These are phyloP conservation scores for Piscicola geometra DNA, from an alignment of 2,888 invertebrate species.

Conservation along the genomic window DNA sequence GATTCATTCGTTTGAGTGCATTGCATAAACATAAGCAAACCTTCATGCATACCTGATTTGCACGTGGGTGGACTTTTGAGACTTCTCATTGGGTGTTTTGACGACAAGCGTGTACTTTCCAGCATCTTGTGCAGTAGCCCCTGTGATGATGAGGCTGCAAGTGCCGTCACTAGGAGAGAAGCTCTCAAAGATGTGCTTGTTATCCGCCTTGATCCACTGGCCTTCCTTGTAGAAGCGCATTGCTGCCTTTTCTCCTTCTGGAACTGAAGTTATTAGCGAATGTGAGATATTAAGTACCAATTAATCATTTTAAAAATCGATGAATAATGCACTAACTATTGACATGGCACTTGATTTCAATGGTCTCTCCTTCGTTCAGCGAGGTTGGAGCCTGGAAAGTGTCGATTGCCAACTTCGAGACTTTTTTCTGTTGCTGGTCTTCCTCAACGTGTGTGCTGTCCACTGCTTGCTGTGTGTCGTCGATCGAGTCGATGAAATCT, in stretches of 20 bases:
- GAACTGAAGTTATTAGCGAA: not conserved
- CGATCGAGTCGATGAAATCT: not conserved
- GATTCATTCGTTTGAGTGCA: too few species aligned
- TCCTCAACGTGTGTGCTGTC: too few species aligned
- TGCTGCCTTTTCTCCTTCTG: not conserved
- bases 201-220: conserved; percentile 4
- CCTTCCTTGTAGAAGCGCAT: not conserved
- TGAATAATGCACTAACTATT: conserved; percentile 22
- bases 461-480: too few species aligned
- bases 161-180: not conserved
- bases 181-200: not conserved
- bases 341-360: conserved; percentile 37
- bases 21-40: not conserved
- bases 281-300: not conserved
- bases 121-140: not conserved
- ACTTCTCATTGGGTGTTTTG: conserved; percentile 10
- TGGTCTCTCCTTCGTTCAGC: conserved; percentile 34
- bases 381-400: conserved; percentile 16
- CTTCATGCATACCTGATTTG: not conserved
- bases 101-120: conserved; percentile 1
- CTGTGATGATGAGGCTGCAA: not conserved
- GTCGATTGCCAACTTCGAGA: not conserved
- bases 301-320: not conserved
- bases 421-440: too few species aligned
- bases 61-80: conserved; percentile 2